phyloP scores from a whole-genome alignment of 2,113 vertebrate genomes.

The Calyptomena viridis region DNA sequence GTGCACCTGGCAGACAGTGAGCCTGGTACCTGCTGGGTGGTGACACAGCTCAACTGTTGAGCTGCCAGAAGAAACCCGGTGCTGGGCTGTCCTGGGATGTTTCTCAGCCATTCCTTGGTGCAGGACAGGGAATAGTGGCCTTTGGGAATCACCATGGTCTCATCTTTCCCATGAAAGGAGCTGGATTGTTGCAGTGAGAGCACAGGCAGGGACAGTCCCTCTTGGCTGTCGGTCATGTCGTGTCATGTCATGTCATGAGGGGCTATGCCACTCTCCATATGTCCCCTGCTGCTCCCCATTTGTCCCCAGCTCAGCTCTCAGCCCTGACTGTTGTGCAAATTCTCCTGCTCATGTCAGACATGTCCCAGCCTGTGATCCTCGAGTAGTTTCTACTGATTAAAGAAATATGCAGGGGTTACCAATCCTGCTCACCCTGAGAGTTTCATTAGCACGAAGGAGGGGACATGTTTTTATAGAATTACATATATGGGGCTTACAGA shows the following conservation, averaged over 20 bases:
- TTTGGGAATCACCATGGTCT: fast-evolving
- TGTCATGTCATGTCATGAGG: background rate
- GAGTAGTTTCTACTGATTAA: background rate
- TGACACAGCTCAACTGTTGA: background rate
- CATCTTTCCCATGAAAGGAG: fast-evolving
- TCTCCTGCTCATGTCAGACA: background rate
- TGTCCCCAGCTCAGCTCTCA: background rate
- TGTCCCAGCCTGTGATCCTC: background rate
- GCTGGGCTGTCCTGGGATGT: background rate
- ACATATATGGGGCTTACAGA: background rate
- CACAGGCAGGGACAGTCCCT: background rate
- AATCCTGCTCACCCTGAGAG: background rate
- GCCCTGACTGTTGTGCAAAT: background rate
- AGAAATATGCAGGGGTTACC: background rate
- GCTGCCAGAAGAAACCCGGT: background rate
- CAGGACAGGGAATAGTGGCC: background rate
- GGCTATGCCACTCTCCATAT: background rate
- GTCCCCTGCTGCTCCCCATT: background rate
- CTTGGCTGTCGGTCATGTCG: fast-evolving
- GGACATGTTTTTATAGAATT: background rate
- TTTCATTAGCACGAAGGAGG: background rate
- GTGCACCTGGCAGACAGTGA: fast-evolving
- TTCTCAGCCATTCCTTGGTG: background rate
- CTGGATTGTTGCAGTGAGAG: background rate
- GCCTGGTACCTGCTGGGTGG: background rate